Evolutionary conservation across 2,113 vertebrate genomes (phyloP).

Genomic region (Odobenus rosmarus): DNA sequence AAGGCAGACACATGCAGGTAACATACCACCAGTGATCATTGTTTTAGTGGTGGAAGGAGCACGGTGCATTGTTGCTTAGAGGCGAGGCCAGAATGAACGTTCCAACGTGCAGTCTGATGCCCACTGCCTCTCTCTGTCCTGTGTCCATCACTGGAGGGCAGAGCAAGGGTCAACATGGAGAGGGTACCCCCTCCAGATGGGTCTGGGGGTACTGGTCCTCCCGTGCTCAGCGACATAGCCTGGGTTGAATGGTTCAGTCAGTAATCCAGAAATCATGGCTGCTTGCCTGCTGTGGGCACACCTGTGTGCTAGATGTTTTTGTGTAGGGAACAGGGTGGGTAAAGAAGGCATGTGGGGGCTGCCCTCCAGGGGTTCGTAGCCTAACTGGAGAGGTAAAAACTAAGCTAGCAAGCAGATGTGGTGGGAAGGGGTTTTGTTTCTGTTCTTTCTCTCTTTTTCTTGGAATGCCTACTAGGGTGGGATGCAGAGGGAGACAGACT

Average conservation of each 20-base stretch:
- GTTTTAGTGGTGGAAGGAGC: background rate
- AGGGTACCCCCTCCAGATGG: background rate
- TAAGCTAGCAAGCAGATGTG: background rate
- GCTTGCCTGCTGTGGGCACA: background rate
- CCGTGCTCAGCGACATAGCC: background rate
- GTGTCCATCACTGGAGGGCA: background rate
- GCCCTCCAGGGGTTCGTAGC: background rate
- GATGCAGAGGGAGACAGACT: background rate
- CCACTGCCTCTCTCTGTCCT: background rate
- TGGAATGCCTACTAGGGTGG: background rate
- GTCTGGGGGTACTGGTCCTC: too few relatives aligned
- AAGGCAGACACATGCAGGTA: background rate
- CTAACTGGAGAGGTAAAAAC: background rate
- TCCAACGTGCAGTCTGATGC: background rate
- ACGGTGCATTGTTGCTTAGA: background rate
- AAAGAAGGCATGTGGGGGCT: background rate
- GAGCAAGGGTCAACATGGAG: background rate
- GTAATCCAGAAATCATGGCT: background rate
- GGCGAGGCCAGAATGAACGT: background rate
- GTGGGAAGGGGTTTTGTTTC: background rate
- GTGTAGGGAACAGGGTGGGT: background rate
- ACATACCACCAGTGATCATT: background rate
- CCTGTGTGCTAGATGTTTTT: background rate
- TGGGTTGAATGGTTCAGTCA: background rate
- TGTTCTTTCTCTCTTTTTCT: background rate